These are phyloP conservation scores for Carabus problematicus DNA, from an alignment of 2,888 invertebrate genomes.

Conservation along the genomic window DNA sequence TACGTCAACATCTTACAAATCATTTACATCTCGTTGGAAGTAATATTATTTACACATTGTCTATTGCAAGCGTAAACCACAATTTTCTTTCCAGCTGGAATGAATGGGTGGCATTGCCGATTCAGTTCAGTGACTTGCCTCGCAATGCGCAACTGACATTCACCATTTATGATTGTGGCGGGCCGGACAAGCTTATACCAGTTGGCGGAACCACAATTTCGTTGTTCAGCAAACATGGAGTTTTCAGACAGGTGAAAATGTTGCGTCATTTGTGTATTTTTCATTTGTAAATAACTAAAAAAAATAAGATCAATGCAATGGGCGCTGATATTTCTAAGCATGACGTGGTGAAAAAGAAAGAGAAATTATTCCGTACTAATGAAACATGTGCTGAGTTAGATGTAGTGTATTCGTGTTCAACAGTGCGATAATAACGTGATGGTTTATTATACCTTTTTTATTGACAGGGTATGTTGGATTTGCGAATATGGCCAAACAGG, in stretches of 20 bases:
- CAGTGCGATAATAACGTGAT: too few relatives aligned
- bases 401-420: too few relatives aligned
- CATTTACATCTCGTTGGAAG: constrained; percentile 93
- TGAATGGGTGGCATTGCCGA: constrained; percentile 92
- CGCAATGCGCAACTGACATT: constrained; percentile 84
- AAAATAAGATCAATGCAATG: too few relatives aligned
- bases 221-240: constrained; percentile 93
- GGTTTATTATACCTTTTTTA: constrained; percentile 21
- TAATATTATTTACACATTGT: constrained; percentile 59
- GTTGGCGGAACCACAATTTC: constrained; percentile 94
- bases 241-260: constrained; percentile 76
- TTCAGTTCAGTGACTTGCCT: constrained; percentile 91
- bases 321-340: too few relatives aligned
- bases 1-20: constrained; percentile 88
- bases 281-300: too few relatives aligned
- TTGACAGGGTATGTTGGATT: constrained; percentile 79
- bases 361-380: too few relatives aligned
- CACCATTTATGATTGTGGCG: constrained; percentile 91
- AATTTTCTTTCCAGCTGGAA: constrained; percentile 80
- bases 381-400: too few relatives aligned
- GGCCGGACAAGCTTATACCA: constrained; percentile 81
- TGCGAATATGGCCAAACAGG: constrained; percentile 86
- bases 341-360: too few relatives aligned
- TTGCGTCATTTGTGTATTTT: too few relatives aligned
- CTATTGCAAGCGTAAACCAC: constrained; percentile 1